Evolutionary conservation across 2,797 vertebrate species (phyloP).

Genomic region (Thamnophis elegans): DNA sequence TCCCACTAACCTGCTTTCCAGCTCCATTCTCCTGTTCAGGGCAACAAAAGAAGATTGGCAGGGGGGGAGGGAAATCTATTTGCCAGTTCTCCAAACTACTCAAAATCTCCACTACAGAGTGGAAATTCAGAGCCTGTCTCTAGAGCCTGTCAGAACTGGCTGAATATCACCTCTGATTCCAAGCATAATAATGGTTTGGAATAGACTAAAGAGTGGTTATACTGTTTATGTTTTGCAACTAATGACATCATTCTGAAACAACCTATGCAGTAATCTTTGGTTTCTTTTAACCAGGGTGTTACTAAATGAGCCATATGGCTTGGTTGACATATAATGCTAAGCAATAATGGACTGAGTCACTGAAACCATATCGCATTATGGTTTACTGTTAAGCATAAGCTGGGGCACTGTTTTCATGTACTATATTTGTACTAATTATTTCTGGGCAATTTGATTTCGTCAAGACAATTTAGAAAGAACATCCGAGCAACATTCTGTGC

Average conservation of each 20-base stretch:
- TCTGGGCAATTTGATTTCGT: not conserved
- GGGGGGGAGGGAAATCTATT: no score
- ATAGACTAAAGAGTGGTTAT: not conserved
- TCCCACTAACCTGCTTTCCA: no score
- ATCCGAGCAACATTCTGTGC: not conserved
- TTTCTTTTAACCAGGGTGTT: not conserved
- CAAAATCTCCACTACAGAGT: no score
- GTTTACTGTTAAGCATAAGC: not conserved
- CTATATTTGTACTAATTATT: not conserved
- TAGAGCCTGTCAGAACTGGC: no score
- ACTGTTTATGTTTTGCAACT: not conserved
- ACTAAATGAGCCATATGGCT: not conserved
- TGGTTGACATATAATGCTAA: not conserved
- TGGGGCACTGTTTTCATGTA: not conserved
- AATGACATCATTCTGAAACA: not conserved
- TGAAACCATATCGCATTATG: not conserved
- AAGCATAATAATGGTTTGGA: not conserved
- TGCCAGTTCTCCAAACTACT: no score
- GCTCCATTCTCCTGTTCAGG: no score
- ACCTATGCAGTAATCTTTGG: not conserved
- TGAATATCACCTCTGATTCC: not conserved
- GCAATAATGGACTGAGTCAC: not conserved
- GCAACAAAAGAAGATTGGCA: no score
- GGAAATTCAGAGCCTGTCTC: no score
- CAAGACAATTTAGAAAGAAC: not conserved